phyloP scores from a whole-genome alignment of 2,888 invertebrate genomes.

The Anarsia innoxiella region DNA sequence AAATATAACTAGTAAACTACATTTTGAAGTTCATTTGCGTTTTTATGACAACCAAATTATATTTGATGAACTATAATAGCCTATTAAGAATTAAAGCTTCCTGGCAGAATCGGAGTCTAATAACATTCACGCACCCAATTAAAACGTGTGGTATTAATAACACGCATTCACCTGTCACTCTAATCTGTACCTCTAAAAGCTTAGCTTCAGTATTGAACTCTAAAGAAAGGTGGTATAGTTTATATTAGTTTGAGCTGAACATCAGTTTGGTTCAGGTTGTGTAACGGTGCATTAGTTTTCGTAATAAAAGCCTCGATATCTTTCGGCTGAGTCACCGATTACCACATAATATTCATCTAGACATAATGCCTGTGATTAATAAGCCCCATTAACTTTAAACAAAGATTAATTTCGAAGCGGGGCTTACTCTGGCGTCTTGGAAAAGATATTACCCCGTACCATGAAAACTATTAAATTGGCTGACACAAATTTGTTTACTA shows the following conservation, averaged over 20 bases:
- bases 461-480: slow-evolving; percentile 24
- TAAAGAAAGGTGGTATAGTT: too few species aligned
- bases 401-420: slow-evolving; percentile 60
- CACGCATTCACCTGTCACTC: slow-evolving; percentile 54
- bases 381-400: slow-evolving; percentile 65
- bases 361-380: slow-evolving; percentile 67
- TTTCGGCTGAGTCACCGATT: slow-evolving; percentile 55
- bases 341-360: slow-evolving; percentile 59
- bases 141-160: slow-evolving; percentile 49
- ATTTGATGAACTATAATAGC: slow-evolving; percentile 11
- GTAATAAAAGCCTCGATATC: slow-evolving; percentile 55
- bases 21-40: not conserved
- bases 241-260: slow-evolving; percentile 19
- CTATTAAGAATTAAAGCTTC: slow-evolving; percentile 33
- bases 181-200: too few species aligned
- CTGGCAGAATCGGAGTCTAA: slow-evolving; percentile 23
- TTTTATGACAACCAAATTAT: slow-evolving; percentile 2
- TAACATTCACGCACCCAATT: slow-evolving; percentile 47
- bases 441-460: slow-evolving; percentile 33
- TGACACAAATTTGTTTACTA: too few species aligned
- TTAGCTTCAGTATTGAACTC: too few species aligned
- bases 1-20: not conserved
- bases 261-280: slow-evolving; percentile 27
- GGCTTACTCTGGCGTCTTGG: slow-evolving; percentile 24
- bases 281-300: slow-evolving; percentile 63